phyloP scores from a whole-genome alignment of 2,113 vertebrate genomes.

The Notothenia rossii region DNA sequence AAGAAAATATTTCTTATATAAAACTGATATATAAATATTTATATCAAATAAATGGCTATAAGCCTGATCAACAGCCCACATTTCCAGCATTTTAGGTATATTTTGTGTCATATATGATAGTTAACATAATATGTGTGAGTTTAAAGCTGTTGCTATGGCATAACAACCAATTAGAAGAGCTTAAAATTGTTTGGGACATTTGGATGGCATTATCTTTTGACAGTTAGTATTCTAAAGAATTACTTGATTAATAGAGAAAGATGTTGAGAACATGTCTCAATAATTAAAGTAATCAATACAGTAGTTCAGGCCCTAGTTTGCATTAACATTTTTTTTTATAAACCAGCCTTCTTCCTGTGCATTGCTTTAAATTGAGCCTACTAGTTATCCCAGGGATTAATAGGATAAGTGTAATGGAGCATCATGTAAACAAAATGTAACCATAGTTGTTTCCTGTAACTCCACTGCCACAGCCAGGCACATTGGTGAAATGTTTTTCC shows the following conservation, averaged over 20 bases:
- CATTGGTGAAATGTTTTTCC: constrained; percentile 57
- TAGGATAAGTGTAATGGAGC: not conserved
- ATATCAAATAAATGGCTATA: too few species aligned
- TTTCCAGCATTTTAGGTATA: not conserved
- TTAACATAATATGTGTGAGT: not conserved
- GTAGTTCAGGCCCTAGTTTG: not conserved
- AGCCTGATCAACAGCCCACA: not conserved
- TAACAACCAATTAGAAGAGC: too few species aligned
- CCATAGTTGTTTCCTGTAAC: constrained; percentile 32
- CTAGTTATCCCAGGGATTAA: not conserved
- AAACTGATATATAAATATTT: too few species aligned
- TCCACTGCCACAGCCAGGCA: constrained; percentile 37
- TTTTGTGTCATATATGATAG: not conserved
- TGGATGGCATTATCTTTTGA: too few species aligned
- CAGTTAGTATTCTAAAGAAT: not conserved
- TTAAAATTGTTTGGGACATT: too few species aligned
- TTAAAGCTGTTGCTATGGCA: too few species aligned
- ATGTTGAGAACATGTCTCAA: not conserved
- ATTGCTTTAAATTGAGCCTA: not conserved
- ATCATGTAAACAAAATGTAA: not conserved
- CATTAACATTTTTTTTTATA: not conserved
- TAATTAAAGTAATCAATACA: not conserved
- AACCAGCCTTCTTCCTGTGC: not conserved
- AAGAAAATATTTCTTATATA: too few species aligned
- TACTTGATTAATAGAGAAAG: not conserved